Evolutionary conservation across 2,113 vertebrate species (phyloP), one percentile per base, ranked within the genome.

Genomic region (Pogona vitticeps): DNA sequence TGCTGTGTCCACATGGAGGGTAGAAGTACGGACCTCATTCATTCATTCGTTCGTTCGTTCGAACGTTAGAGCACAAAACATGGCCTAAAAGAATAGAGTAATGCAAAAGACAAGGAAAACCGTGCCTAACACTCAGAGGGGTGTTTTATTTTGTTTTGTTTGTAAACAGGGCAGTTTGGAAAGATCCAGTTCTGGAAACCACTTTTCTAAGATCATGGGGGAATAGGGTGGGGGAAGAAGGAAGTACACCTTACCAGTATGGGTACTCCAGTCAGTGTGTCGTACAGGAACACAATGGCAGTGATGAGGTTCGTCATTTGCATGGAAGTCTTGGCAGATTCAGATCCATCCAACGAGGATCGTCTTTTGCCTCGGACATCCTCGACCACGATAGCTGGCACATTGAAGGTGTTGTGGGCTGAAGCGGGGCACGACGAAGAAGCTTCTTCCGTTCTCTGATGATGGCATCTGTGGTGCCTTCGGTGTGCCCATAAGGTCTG

Each of bases 221-320:
- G 8, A n/a, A n/a, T n/a, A n/a, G n/a, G n/a, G n/a, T n/a, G n/a
- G n/a, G n/a, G n/a, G n/a, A n/a, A 78, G 17, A 81, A 88, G 28
- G 91, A 77, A 80, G 88, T 1, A 15, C 52, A 93, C 46, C 97
- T 97, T 96, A 97, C 97, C 97, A 97, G 93, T 95, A 97, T 97
- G 42, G 97, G 97, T 72, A 97, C 96, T 89, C 97, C 97, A 20
- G 97, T 97, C 86, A 97, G 96, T 0, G 97, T 96, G 93, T 97
- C 97, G 42, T 97, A 97, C 86, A 97, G 96, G 93, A 97, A 97
- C 92, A 97, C 97, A 88, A 97, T 97, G 80, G 97, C 97, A 6
- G 97, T 97, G 91, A 97, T 96, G 94, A 97, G 94, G 91, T 97
- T 97, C 93, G 97, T 97, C 96, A 97, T 97, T 94, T 97, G 96